Base-by-base conservation (phyloP, 2,797 vertebrate species). In the Sphenodon punctatus region DNA sequence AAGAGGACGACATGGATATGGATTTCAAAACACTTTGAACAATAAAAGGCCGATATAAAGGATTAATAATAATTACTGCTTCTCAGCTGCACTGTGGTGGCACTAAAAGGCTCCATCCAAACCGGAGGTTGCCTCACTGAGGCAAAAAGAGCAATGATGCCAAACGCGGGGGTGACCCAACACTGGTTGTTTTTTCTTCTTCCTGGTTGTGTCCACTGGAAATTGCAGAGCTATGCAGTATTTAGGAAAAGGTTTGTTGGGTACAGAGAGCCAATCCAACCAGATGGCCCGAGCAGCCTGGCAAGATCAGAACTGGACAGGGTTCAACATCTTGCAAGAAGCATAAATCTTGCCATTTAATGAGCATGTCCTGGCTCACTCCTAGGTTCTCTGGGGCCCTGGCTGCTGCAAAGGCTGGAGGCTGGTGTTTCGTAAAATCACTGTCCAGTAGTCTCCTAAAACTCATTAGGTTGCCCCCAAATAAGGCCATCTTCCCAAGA, bases 261-360 rank as follows among this genome's bases (percentile, higher is more conserved):
- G 48, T 69, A 14, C 67, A 27, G 66, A 72, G 68, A 84, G 34
- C 72, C 46, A 7, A 53, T 60, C 36, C 36, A 45, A 43, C 46
- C 87, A 88, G 84, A 87, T 85, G 90, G 79, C 84, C 76, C 10
- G 59, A 27, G 63, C 55, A 90, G 55, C 27, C 67, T 87, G 64
- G 71, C 23, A 9, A 53, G 64, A 60, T 69, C 85, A 76, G 34
- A 82, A 45, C 77, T 87, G 85, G 72, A 88, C 11, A 27, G 43
- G 46, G 75, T 88, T 58, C 81, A 84, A 75, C 36, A 78, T 76
- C 85, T 88, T 87, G 32, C 67, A 84, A 89, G 77, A 39, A 93
- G 41, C 0, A 0, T 51, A 66, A 6, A 43, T 80, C 81, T 78
- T 80, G 48, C 32, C 39, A 69, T 43, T 58, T 78, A 76, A 85